Evolutionary conservation across 2,888 invertebrate species (phyloP).

Genomic region (Cheilosia vernalis): DNA sequence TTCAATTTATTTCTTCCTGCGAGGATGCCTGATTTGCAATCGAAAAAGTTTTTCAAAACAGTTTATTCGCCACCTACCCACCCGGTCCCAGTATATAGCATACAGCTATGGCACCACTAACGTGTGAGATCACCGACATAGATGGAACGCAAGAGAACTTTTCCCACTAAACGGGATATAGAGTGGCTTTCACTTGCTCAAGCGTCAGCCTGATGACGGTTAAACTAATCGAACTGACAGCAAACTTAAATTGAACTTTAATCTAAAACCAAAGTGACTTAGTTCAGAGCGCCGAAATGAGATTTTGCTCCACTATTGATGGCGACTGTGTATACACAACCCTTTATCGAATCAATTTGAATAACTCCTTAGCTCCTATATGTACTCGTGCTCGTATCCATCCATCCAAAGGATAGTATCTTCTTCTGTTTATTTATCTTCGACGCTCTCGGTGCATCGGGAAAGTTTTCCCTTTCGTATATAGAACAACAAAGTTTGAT

Average conservation of each 20-base stretch:
- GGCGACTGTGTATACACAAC: background rate
- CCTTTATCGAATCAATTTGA: constrained; percentile 68
- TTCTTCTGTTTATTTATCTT: background rate
- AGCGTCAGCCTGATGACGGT: constrained; percentile 60
- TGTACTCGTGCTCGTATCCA: background rate
- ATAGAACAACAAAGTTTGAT: constrained; percentile 51
- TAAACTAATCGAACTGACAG: constrained; percentile 74
- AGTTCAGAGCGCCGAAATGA: constrained; percentile 43
- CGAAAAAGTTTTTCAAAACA: constrained; percentile 67
- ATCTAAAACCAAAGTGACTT: constrained; percentile 71
- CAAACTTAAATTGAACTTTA: constrained; percentile 74
- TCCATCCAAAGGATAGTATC: too few relatives aligned
- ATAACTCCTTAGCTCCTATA: constrained; percentile 39
- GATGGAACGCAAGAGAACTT: constrained; percentile 52
- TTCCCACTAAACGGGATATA: constrained; percentile 19
- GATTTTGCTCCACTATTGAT: background rate
- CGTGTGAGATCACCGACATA: constrained; percentile 43
- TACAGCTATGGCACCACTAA: background rate
- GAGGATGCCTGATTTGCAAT: constrained; percentile 37
- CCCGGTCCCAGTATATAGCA: background rate
- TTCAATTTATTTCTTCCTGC: constrained; percentile 33
- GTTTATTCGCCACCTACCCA: constrained; percentile 52
- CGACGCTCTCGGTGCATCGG: too few relatives aligned
- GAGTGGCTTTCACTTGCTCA: constrained; percentile 11
- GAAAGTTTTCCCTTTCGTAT: constrained; percentile 36